These are phyloP conservation scores for Zophobas atratus DNA, from an alignment of 1,140 invertebrate genomes.

Conservation along the genomic window DNA sequence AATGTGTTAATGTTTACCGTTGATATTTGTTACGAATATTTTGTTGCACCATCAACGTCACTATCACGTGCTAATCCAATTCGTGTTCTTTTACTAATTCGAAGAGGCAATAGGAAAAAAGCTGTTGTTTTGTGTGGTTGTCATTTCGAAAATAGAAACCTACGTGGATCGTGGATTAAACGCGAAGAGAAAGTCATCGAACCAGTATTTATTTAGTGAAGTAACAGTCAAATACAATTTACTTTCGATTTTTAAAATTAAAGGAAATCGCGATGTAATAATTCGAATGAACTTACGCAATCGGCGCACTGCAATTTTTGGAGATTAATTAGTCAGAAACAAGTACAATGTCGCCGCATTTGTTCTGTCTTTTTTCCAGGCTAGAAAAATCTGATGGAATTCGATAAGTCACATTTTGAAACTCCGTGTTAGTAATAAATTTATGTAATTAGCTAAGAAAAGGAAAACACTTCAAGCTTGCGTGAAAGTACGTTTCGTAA, in stretches of 20 bases:
- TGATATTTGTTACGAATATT: constrained; percentile 3
- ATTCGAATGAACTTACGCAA: constrained; percentile 28
- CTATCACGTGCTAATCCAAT: constrained; percentile 13
- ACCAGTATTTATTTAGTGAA: constrained; percentile 39
- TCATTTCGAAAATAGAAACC: constrained; percentile 35
- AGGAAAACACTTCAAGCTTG: constrained; percentile 26
- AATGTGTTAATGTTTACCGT: constrained; percentile 26
- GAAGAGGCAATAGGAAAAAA: neutral
- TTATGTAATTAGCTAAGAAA: constrained; percentile 31
- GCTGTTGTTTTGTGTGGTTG: constrained; percentile 7
- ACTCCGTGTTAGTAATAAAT: constrained; percentile 7
- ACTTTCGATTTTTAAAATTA: constrained; percentile 48
- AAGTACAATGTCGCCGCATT: neutral
- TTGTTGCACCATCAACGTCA: constrained; percentile 5
- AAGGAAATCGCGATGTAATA: constrained; percentile 42
- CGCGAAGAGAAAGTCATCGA: constrained; percentile 46
- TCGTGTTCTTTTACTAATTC: constrained; percentile 9
- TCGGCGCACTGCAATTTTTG: neutral
- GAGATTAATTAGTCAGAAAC: neutral
- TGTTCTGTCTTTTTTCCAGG: constrained; percentile 6
- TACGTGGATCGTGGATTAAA: constrained; percentile 38
- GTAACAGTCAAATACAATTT: constrained; percentile 46
- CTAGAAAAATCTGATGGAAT: neutral
- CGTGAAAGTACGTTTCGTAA: constrained; percentile 31
- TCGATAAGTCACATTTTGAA: constrained; percentile 3